A percentile compares a stretch with the other conserved stretches of the same genome.
phyloP scores from a whole-genome alignment of 2,113 vertebrate species.

The Pomatostomus ruficeps region DNA sequence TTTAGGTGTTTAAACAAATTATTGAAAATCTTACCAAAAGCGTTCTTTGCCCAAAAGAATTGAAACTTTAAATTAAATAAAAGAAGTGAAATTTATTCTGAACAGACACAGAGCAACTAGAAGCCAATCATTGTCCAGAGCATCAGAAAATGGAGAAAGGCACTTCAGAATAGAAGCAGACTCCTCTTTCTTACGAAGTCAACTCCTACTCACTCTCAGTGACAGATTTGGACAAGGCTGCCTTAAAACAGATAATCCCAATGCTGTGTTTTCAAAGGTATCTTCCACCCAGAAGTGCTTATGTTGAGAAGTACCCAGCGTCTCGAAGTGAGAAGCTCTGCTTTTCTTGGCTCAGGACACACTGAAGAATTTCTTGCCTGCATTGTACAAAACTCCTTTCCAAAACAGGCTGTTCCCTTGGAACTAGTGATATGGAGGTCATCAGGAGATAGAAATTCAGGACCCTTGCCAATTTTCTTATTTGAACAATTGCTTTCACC shows the following conservation, averaged over 20 bases:
- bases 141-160: background rate
- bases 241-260: background rate
- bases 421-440: background rate
- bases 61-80: background rate
- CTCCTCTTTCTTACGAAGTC: background rate
- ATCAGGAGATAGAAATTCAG: background rate
- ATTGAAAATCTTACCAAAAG: background rate
- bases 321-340: background rate
- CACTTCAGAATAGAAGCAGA: background rate
- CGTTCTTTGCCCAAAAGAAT: background rate
- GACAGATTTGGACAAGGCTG: background rate
- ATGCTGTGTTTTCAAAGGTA: background rate
- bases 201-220: background rate
- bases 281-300: background rate
- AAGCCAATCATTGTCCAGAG: background rate
- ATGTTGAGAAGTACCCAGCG: rapidly evolving
- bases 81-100: background rate
- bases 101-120: background rate
- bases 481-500: background rate
- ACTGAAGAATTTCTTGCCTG: background rate
- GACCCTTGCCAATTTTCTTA: background rate
- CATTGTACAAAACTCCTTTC: background rate
- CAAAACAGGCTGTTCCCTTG: background rate
- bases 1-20: background rate
- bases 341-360: background rate